phyloP scores from a whole-genome alignment of 2,888 invertebrate species.

The Drosophila silvestris region DNA sequence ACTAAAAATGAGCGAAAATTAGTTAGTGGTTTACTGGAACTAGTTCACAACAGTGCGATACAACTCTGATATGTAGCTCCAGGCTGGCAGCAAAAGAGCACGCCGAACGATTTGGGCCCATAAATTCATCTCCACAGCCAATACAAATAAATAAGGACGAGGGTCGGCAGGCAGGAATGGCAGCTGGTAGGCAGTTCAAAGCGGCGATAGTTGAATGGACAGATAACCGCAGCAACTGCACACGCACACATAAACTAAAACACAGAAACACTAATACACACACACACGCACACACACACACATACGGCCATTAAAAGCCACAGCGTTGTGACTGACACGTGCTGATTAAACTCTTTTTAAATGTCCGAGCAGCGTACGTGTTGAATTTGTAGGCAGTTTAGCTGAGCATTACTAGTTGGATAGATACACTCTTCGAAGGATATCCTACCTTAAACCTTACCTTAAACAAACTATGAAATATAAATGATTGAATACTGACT shows the following conservation, averaged over 20 bases:
- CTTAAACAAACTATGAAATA: neutral
- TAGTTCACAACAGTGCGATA: neutral
- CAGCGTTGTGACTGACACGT: slow-evolving; percentile 43
- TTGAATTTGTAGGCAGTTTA: slow-evolving; percentile 28
- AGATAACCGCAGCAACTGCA: slow-evolving; percentile 40
- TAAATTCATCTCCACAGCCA: slow-evolving; percentile 72
- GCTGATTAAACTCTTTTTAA: slow-evolving; percentile 71
- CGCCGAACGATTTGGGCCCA: slow-evolving; percentile 69
- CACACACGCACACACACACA: neutral
- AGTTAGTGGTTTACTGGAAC: neutral
- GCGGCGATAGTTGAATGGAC: slow-evolving; percentile 44
- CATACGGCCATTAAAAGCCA: slow-evolving; percentile 24
- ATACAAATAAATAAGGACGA: slow-evolving; percentile 72
- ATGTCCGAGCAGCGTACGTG: slow-evolving; percentile 46
- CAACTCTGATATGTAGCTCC: neutral
- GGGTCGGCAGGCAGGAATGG: neutral
- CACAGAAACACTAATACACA: neutral
- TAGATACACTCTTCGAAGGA: slow-evolving; percentile 25
- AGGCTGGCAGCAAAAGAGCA: slow-evolving; percentile 29
- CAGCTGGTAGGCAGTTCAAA: slow-evolving; percentile 21
- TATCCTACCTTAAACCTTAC: too few species aligned
- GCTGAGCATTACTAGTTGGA: slow-evolving; percentile 12
- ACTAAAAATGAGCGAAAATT: neutral
- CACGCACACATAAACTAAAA: slow-evolving; percentile 6
- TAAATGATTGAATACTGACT: neutral